Base-by-base conservation (phyloP, 2,797 vertebrate species). In the Hypotaenidia okinawae region DNA sequence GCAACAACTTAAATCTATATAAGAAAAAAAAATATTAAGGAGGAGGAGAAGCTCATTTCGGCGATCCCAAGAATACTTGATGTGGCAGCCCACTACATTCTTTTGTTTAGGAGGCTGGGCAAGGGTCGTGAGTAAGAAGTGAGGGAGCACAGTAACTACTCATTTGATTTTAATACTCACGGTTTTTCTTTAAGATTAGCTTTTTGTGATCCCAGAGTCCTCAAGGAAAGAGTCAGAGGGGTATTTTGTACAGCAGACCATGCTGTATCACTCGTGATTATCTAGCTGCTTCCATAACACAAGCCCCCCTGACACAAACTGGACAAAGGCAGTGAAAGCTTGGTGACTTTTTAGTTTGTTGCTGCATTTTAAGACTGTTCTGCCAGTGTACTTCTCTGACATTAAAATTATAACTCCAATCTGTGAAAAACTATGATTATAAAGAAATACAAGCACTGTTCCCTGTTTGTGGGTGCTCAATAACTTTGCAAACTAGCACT, bases 41-140 rank as follows among this genome's bases (percentile, higher is more conserved):
- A 47, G 64, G 95, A 92, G 52, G 5, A 90, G 69, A 91, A 93
- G 77, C 96, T 97, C 92, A 93, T 95, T 93, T 96, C 82, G 80
- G 68, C 69, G 69, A 95, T 90, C 96, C 94, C 96, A 91, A 86
- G 96, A 96, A 88, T 83, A 97, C 81, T 97, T 97, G 87, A 59
- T 58, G 93, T 97, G 97, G 97, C 87, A 95, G 90, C 97, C 96
- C 93, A 91, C 66, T 96, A 72, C 61, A n/a, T 68, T 57, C 54
- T 89, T 96, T 95, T 62, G 84, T 75, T 68, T 85, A 97, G 90
- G 74, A 93, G 52, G 86, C 84, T 95, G 84, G 68, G 93, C 33
- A 58, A 96, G 96, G 97, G 97, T 96, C 87, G n/a, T 84, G 96
- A 97, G 94, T 89, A 83, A 95, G 92, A 97, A 97, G 96, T 17